phyloP scores from a whole-genome alignment of 2,888 invertebrate species.

The Drosophila paramelanica region DNA sequence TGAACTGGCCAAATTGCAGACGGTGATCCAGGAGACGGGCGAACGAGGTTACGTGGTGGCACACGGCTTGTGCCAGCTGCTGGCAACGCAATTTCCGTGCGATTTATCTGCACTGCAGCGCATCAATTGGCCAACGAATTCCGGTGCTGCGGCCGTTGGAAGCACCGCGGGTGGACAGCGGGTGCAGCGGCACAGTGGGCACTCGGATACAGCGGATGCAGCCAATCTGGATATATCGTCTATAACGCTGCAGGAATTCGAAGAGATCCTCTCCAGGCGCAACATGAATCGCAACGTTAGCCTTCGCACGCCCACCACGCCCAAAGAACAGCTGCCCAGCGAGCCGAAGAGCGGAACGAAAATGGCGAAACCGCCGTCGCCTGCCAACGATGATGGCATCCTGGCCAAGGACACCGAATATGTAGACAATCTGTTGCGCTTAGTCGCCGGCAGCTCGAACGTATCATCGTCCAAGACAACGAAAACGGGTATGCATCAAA shows the following conservation, averaged over 20 bases:
- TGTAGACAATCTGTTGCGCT: slow-evolving; percentile 77
- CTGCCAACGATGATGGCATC: slow-evolving; percentile 15
- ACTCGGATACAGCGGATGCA: slow-evolving; percentile 80
- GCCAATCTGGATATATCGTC: slow-evolving; percentile 84
- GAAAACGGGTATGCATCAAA: slow-evolving; percentile 2
- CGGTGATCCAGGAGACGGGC: slow-evolving; percentile 86
- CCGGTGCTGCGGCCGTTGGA: slow-evolving; percentile 1
- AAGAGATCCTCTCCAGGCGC: slow-evolving; percentile 83
- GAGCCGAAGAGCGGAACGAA: neutral
- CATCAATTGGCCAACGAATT: slow-evolving; percentile 24
- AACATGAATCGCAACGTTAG: slow-evolving; percentile 81
- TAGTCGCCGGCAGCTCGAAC: slow-evolving; percentile 67
- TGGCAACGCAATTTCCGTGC: slow-evolving; percentile 68
- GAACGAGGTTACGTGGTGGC: slow-evolving; percentile 89
- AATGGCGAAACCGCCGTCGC: neutral
- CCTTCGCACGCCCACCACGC: slow-evolving; percentile 74
- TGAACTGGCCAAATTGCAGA: slow-evolving; percentile 84
- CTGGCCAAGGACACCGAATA: slow-evolving; percentile 76
- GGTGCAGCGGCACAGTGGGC: neutral
- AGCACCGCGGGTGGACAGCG: slow-evolving; percentile 1
- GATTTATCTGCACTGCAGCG: slow-evolving; percentile 51
- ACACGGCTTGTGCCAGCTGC: slow-evolving; percentile 89
- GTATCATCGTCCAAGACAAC: neutral
- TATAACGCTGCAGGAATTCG: slow-evolving; percentile 84
- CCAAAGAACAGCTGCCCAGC: slow-evolving; percentile 57